phyloP scores from a whole-genome alignment of 2,888 invertebrate species.

The Ligdia adustata region DNA sequence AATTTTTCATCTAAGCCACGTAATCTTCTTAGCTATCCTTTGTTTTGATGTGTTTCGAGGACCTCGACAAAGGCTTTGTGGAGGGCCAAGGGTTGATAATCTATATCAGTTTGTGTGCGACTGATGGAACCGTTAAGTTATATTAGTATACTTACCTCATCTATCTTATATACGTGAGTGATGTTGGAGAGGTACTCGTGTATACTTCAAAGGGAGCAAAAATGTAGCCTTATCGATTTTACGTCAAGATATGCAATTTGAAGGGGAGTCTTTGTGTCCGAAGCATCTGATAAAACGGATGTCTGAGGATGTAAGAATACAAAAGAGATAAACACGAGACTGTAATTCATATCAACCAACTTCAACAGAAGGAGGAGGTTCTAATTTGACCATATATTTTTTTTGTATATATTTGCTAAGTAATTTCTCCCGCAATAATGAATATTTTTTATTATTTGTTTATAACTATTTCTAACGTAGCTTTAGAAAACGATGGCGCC shows the following conservation, averaged over 20 bases:
- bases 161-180: slow-evolving; percentile 28
- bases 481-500: too few relatives aligned
- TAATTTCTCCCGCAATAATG: too few relatives aligned
- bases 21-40: slow-evolving; percentile 70
- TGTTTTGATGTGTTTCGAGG: slow-evolving; percentile 68
- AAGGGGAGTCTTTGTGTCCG: slow-evolving; percentile 25
- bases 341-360: too few relatives aligned
- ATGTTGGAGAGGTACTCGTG: slow-evolving; percentile 37
- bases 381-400: too few relatives aligned
- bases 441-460: too few relatives aligned
- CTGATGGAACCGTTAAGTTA: slow-evolving; percentile 56
- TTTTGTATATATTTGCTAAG: too few relatives aligned
- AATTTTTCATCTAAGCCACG: slow-evolving; percentile 52
- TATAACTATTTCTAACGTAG: too few relatives aligned
- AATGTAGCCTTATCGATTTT: slow-evolving; percentile 43
- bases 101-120: slow-evolving; percentile 68
- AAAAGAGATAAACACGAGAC: slow-evolving; percentile 11
- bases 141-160: slow-evolving; percentile 27
- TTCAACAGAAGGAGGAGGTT: too few relatives aligned
- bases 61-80: slow-evolving; percentile 61
- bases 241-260: slow-evolving; percentile 44
- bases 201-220: slow-evolving; percentile 36
- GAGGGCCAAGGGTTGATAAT: slow-evolving; percentile 68
- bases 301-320: slow-evolving; percentile 11
- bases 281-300: slow-evolving; percentile 23